These are phyloP conservation scores for Caenorhabditis angaria DNA, from an alignment of 2,888 invertebrate genomes.

Conservation along the genomic window DNA sequence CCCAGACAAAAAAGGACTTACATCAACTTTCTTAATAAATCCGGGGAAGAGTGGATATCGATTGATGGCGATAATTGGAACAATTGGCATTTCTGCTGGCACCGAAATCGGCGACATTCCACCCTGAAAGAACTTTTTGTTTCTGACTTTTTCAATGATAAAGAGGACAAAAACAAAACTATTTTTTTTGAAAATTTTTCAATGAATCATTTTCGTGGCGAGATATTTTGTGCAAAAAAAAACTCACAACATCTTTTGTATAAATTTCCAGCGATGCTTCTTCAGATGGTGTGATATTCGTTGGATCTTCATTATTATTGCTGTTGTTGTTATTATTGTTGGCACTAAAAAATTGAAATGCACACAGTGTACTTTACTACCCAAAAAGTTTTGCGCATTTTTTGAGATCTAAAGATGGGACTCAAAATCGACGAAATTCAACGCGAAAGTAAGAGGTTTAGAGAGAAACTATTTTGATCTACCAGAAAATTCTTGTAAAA, in stretches of 20 bases:
- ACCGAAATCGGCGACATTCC: constrained; percentile 79
- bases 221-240: too few species aligned
- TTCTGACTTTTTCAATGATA: too few species aligned
- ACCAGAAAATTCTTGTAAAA: too few species aligned
- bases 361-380: too few species aligned
- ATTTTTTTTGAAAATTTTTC: too few species aligned
- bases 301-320: not conserved
- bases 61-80: constrained; percentile 91
- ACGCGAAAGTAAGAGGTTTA: not conserved
- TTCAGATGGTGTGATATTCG: constrained; percentile 17
- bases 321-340: constrained; percentile 7
- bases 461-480: not conserved
- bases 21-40: constrained; percentile 96
- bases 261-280: constrained; percentile 28
- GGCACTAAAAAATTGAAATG: not conserved
- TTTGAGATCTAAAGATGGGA: too few species aligned
- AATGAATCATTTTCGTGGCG: too few species aligned
- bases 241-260: constrained; percentile 24
- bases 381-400: too few species aligned
- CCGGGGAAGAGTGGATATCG: constrained; percentile 96
- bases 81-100: constrained; percentile 94
- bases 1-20: constrained; percentile 72
- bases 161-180: too few species aligned
- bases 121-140: constrained; percentile 31
- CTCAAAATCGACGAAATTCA: too few species aligned